Evolutionary conservation across 2,797 vertebrate species (phyloP).

Genomic region (Sebastes baramenuke): DNA sequence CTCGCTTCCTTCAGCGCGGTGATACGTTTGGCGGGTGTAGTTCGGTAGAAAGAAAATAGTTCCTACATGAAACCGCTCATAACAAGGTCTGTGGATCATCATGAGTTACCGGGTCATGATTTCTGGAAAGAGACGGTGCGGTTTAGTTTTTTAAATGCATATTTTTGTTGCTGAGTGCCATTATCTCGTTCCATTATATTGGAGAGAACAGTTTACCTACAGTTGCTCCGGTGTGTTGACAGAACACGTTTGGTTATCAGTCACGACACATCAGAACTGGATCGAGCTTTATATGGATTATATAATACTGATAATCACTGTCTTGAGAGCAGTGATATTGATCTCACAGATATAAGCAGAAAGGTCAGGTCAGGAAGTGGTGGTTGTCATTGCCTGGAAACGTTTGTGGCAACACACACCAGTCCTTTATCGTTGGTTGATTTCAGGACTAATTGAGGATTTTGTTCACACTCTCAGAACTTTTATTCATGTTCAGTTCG

Average conservation of each 20-base stretch:
- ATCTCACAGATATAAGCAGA: neutral
- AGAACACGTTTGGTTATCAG: neutral
- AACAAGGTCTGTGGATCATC: too few relatives aligned
- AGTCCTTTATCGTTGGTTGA: neutral
- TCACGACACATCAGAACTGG: neutral
- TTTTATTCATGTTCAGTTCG: neutral
- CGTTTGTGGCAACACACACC: neutral
- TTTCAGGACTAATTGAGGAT: neutral
- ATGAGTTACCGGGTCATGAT: too few relatives aligned
- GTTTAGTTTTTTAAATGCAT: too few relatives aligned
- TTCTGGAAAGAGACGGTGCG: neutral
- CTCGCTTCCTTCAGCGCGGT: too few relatives aligned
- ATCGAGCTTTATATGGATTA: neutral
- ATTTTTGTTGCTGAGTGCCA: too few relatives aligned
- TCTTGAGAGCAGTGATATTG: neutral
- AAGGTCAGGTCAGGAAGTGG: neutral
- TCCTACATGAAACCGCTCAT: rapidly evolving
- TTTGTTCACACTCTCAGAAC: neutral
- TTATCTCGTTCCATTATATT: too few relatives aligned
- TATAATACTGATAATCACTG: neutral
- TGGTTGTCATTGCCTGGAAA: neutral
- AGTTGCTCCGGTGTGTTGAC: neutral
- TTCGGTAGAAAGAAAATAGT: too few relatives aligned
- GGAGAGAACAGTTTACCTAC: too few relatives aligned
- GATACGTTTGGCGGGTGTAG: too few relatives aligned